These are phyloP conservation scores for Sarcophilus harrisii DNA, from an alignment of 2,797 vertebrate genomes.

Conservation along the genomic window DNA sequence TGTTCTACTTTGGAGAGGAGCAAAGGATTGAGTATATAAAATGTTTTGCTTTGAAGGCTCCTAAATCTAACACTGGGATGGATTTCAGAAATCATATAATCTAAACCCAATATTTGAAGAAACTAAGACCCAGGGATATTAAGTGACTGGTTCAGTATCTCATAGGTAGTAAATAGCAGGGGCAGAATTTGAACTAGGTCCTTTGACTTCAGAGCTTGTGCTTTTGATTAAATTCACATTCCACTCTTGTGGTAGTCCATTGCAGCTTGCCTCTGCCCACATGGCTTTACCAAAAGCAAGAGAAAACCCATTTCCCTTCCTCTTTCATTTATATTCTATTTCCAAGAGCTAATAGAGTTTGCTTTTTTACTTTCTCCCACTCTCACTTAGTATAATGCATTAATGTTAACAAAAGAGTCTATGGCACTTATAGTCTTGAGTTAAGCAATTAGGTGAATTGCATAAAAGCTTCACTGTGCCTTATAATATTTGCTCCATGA, in stretches of 20 bases:
- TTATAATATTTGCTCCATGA: neutral
- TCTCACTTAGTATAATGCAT: neutral
- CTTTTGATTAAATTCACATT: neutral
- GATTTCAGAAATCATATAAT: neutral
- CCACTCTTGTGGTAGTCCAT: neutral
- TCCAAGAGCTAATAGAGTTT: neutral
- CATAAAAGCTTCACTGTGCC: neutral
- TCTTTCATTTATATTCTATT: neutral
- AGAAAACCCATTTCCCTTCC: neutral
- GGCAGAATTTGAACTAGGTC: neutral
- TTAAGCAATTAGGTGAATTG: neutral
- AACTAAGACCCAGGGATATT: neutral
- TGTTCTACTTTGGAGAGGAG: neutral
- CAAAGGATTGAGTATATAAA: neutral
- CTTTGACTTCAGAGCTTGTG: neutral
- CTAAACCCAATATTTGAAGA: neutral
- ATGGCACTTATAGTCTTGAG: neutral
- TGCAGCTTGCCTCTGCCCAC: neutral
- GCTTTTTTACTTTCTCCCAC: neutral
- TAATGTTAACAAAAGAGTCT: neutral
- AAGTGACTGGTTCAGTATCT: neutral
- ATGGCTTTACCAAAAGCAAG: neutral
- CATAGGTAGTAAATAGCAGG: neutral
- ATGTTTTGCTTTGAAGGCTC: slow-evolving; percentile 3
- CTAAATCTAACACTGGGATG: neutral